Evolutionary conservation across 2,113 vertebrate species (phyloP).

Genomic region (Cygnus buccinator): DNA sequence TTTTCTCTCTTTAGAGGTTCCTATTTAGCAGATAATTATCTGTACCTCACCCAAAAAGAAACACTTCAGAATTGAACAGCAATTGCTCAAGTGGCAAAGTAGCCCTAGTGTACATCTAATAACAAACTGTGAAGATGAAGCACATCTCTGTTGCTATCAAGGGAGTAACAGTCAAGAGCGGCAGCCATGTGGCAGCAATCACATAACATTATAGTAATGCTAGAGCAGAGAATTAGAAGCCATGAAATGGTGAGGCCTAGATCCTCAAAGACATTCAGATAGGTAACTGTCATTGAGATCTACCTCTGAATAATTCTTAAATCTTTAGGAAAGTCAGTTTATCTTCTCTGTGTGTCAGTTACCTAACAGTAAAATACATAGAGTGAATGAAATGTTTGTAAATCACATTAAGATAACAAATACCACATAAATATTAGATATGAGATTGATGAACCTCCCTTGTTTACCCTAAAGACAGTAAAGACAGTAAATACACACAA

Average conservation of each 20-base stretch:
- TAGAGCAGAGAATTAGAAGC: background rate
- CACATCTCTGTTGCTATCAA: background rate
- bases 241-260: background rate
- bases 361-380: background rate
- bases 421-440: background rate
- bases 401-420: background rate
- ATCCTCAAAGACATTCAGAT: background rate
- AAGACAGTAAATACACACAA: no score
- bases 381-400: background rate
- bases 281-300: background rate
- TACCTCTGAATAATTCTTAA: background rate
- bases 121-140: background rate
- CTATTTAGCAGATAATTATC: background rate
- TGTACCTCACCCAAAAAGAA: background rate
- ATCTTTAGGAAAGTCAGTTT: background rate
- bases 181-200: background rate
- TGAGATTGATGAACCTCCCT: background rate
- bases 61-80: background rate
- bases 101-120: background rate
- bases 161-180: background rate
- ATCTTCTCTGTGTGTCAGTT: background rate
- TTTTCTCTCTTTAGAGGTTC: background rate
- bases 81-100: background rate
- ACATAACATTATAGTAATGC: background rate
- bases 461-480: background rate